Base-by-base conservation (phyloP, 2,797 vertebrate species). In the Mormyrus hasselquistii region DNA sequence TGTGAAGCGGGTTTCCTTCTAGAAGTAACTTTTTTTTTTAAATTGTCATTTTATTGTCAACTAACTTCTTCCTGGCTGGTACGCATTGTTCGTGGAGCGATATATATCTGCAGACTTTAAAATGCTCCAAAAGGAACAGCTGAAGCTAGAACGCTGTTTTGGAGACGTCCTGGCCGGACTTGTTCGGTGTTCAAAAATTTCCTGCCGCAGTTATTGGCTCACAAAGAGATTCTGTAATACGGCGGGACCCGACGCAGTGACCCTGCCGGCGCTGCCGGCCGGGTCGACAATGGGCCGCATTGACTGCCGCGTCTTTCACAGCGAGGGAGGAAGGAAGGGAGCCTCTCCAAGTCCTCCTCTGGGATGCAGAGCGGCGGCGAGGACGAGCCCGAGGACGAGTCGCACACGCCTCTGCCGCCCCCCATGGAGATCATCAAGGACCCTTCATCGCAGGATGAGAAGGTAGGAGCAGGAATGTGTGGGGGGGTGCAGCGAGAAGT, bases 361-460 rank as follows among this genome's bases (percentile, higher is more conserved):
- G 89, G 90, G 57, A 93, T 90, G 62, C 95, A 95, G 73, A 96
- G 97, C 1, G 98, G 98, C 92, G 98, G 97, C 76, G 98, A 99
- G 94, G 97, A 98, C 91, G 98, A 99, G 91, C 94, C 96, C 82
- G 98, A 99, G 16, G 98, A 99, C 91, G 98, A 99, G 49, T 97
- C 97, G n/a, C 96, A 97, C 93, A 97, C 97, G 2, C 97, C 94
- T 7, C 94, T 98, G 22, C 98, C 98, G 7, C 97, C 98, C 0
- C 97, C 97, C 2, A 99, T 99, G 98, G 97, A 98, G 94, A 98
- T 99, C 93, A 98, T 98, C 91, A 98, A 98, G 92, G 98, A 98
- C 59, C 97, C 97, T 22, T 97, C 96, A 90, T 95, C 95, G 4
- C 97, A 95, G 88, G 96, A 97, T 25, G 96, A 97, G 90, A 96